These are phyloP conservation scores for Poeciliopsis paucimaculata DNA, from an alignment of 2,797 vertebrate genomes.

Conservation along the genomic window DNA sequence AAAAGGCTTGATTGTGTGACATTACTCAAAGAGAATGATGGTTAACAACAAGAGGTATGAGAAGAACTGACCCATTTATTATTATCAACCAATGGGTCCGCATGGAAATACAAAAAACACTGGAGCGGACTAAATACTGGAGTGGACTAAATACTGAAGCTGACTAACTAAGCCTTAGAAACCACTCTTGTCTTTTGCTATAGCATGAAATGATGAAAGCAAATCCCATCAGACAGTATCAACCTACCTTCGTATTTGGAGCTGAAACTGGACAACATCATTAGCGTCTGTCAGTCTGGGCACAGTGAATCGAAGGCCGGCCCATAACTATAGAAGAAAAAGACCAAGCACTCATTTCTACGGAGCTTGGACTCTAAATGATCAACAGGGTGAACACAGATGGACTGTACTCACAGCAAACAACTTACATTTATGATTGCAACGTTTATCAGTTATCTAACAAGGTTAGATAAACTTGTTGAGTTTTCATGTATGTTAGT, in stretches of 20 bases:
- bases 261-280: slow-evolving; percentile 85
- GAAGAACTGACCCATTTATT: no score
- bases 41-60: no score
- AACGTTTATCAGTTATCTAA: neutral
- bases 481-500: slow-evolving; percentile 10
- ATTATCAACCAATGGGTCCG: no score
- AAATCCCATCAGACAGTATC: neutral
- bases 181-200: neutral
- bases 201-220: neutral
- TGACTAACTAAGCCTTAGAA: neutral
- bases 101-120: no score
- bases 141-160: no score
- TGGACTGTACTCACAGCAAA: neutral
- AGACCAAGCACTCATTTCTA: neutral
- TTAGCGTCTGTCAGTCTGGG: slow-evolving; percentile 84
- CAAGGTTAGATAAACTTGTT: neutral
- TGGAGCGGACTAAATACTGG: no score
- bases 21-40: no score
- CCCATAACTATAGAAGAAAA: slow-evolving; percentile 80
- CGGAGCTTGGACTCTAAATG: neutral
- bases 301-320: slow-evolving; percentile 89
- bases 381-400: neutral
- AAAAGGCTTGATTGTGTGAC: no score
- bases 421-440: neutral
- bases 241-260: slow-evolving; percentile 89